These are phyloP conservation scores for Xiphophorus hellerii DNA, from an alignment of 2,113 vertebrate species.

Conservation along the genomic window DNA sequence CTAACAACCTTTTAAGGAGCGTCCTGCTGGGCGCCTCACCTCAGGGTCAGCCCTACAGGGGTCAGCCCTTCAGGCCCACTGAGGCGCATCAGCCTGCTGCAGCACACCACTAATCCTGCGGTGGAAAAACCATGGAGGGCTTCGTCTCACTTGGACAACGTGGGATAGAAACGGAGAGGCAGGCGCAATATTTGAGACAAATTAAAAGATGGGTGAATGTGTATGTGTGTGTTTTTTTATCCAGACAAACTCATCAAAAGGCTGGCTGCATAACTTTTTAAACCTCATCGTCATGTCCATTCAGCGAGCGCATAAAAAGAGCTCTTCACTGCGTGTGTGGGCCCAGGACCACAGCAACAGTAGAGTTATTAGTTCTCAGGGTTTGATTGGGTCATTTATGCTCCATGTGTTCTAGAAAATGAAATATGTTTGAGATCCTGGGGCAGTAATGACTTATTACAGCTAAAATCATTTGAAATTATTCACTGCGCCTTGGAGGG, in stretches of 20 bases:
- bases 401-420: constrained; percentile 22
- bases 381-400: constrained; percentile 35
- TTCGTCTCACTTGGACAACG: constrained; percentile 67
- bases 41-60: constrained; percentile 57
- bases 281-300: constrained; percentile 45
- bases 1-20: constrained; percentile 77
- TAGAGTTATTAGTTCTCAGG: constrained; percentile 38
- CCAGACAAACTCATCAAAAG: constrained; percentile 62
- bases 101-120: constrained; percentile 71
- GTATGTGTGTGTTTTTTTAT: constrained; percentile 44
- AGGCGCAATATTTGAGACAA: constrained; percentile 62
- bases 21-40: constrained; percentile 57
- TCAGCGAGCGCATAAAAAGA: constrained; percentile 52
- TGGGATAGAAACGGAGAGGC: constrained; percentile 57
- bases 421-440: constrained; percentile 10
- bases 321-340: constrained; percentile 60
- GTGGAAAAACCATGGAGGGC: constrained; percentile 74
- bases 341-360: constrained; percentile 32
- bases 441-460: constrained; percentile 24
- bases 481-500: constrained; percentile 41
- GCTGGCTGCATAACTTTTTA: constrained; percentile 54
- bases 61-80: constrained; percentile 57
- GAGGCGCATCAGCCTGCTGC: constrained; percentile 57
- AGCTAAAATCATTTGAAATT: constrained; percentile 45
- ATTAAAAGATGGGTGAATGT: constrained; percentile 59